Conservation (phyloP, 2,888 invertebrate species). For the Drosophila dives region DNA sequence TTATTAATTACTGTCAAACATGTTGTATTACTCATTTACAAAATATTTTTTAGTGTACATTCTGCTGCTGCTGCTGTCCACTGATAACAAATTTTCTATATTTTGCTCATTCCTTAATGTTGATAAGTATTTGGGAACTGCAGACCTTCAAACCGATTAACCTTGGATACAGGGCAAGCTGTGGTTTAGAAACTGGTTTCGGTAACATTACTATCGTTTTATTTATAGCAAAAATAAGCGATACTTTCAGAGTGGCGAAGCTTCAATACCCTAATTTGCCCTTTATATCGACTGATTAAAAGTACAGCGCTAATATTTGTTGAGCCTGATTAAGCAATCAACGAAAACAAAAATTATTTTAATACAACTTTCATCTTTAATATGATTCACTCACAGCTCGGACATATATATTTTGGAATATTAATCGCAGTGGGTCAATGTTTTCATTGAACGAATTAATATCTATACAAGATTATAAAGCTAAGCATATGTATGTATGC, state of each 20-base stretch:
- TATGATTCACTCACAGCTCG: background rate
- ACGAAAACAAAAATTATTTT: background rate
- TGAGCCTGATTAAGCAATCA: background rate
- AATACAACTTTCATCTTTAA: background rate
- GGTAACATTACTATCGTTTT: conserved; percentile 13
- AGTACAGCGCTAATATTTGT: background rate
- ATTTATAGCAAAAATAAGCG: conserved; percentile 6
- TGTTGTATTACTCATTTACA: background rate
- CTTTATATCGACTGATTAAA: background rate
- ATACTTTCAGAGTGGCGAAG: background rate
- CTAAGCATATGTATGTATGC: conserved; percentile 2
- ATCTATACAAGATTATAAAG: background rate
- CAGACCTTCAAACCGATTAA: conserved; percentile 34
- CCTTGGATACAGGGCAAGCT: conserved; percentile 29
- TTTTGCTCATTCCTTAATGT: conserved; percentile 10
- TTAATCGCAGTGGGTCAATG: conserved; percentile 1
- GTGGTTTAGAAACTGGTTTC: conserved; percentile 32
- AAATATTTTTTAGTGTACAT: conserved; percentile 1
- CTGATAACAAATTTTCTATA: conserved; percentile 16
- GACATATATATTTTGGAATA: background rate
- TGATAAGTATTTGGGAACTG: conserved; percentile 38
- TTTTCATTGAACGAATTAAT: conserved; percentile 5
- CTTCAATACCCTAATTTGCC: conserved; percentile 10
- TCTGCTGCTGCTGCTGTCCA: conserved; percentile 12
- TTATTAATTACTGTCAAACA: background rate